Evolutionary conservation across 2,113 vertebrate species (phyloP), one percentile per base, ranked within the genome.

Genomic region (Cynoglossus semilaevis): DNA sequence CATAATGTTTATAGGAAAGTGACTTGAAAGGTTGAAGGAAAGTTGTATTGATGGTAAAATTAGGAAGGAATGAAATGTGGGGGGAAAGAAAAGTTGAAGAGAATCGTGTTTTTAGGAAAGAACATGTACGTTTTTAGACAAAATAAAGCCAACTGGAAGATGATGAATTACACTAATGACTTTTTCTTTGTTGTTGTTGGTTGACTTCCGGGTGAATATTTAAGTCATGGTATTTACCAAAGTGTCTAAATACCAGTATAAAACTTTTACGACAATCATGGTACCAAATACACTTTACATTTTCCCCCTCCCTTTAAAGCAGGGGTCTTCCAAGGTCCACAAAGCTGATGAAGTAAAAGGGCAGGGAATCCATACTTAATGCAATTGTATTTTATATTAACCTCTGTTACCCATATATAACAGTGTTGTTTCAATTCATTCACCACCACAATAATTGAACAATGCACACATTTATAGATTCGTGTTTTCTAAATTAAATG

Each of bases 121-220:
- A 72, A 65, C 7, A 19, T 54, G 80, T 46, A 79, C 70, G 81
- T 81, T 86, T 89, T 90, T 89, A 86, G 76, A 81, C 56, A 58
- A 72, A 88, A 77, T 72, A 74, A 77, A 79, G 55, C 10, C 22
- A 36, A 47, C 44, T 77, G 65, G 56, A 62, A 71, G 58, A 76
- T 41, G 9, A 63, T 57, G 1, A 82, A 77, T 43, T 76, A 42
- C 40, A 66, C 70, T 10, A 19, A 49, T 66, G 18, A 54, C 12
- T 70, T 52, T 1, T 50, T 8, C 14, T 19, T 44, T 15, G 13
- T 63, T 37, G 58, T 22, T 71, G 8, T 19, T 17, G n/a, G 8
- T 37, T n/a, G n/a, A n/a, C n/a, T n/a, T n/a, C n/a, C n/a, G n/a
- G 34, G 9, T 9, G 38, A 43, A 53, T 45, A 15, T 55, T 55